These are phyloP conservation scores for Aplodontia rufa DNA, from an alignment of 2,113 vertebrate species.

Conservation along the genomic window DNA sequence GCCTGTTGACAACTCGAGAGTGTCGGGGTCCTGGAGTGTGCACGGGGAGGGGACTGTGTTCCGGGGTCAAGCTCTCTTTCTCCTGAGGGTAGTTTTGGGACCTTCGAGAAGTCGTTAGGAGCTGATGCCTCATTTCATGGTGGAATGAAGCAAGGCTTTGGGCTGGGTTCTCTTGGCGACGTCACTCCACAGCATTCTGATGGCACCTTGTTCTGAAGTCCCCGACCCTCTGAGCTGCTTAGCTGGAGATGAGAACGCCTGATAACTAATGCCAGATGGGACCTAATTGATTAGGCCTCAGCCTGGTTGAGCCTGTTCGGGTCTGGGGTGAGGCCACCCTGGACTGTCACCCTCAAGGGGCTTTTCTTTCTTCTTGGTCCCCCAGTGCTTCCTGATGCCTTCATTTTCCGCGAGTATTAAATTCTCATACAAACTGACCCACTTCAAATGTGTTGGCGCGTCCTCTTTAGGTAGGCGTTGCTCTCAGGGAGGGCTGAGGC, in stretches of 20 bases:
- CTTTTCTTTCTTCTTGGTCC: not conserved
- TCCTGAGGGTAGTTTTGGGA: not conserved
- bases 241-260: not conserved
- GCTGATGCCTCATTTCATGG: not conserved
- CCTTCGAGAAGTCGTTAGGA: not conserved
- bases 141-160: not conserved
- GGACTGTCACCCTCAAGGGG: not conserved
- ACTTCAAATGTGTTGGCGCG: not conserved
- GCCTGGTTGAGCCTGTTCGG: not conserved
- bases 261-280: not conserved
- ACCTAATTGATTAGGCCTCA: not conserved
- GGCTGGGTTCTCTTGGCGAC: not conserved
- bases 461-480: not conserved
- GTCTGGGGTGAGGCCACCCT: not conserved
- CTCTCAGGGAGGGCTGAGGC: not conserved
- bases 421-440: not conserved
- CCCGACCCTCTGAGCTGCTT: not conserved
- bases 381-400: not conserved
- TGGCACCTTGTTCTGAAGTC: not conserved
- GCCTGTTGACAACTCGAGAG: no score
- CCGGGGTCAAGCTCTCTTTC: no score
- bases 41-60: no score
- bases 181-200: not conserved
- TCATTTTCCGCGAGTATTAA: not conserved
- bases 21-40: not conserved